Evolutionary conservation across 2,113 vertebrate genomes (phyloP).

Genomic region (Procapra przewalskii): DNA sequence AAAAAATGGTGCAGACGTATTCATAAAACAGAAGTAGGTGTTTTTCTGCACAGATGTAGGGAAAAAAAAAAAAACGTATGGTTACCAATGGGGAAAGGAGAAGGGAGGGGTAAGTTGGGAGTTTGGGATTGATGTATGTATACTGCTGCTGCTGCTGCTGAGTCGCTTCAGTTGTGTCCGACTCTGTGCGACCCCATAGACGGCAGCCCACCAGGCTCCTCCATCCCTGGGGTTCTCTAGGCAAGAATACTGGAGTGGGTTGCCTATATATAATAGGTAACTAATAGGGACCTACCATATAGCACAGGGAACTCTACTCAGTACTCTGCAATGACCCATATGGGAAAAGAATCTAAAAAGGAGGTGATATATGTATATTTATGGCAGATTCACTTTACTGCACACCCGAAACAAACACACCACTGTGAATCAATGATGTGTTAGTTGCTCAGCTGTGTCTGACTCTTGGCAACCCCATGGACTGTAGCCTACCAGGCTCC

Average conservation of each 20-base stretch:
- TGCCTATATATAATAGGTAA: background rate
- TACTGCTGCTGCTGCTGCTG: background rate
- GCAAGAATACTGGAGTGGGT: no score
- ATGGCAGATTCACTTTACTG: background rate
- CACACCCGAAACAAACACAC: background rate
- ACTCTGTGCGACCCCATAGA: no score
- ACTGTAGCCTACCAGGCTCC: background rate
- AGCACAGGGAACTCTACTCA: background rate
- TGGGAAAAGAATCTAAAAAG: background rate
- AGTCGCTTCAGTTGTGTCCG: no score
- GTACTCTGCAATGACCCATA: background rate
- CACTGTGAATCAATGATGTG: background rate
- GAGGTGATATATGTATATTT: background rate
- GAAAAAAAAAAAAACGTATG: background rate
- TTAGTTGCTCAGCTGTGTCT: background rate
- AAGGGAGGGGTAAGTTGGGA: background rate
- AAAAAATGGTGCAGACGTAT: background rate
- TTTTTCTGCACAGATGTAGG: background rate
- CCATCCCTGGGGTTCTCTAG: no score
- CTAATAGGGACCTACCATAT: background rate
- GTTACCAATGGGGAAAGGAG: background rate
- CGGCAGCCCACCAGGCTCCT: no score
- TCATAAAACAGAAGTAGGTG: background rate
- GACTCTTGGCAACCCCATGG: background rate
- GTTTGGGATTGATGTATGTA: background rate